Evolutionary conservation across 2,888 invertebrate species (phyloP).

Genomic region (Tetanocera ferruginea): DNA sequence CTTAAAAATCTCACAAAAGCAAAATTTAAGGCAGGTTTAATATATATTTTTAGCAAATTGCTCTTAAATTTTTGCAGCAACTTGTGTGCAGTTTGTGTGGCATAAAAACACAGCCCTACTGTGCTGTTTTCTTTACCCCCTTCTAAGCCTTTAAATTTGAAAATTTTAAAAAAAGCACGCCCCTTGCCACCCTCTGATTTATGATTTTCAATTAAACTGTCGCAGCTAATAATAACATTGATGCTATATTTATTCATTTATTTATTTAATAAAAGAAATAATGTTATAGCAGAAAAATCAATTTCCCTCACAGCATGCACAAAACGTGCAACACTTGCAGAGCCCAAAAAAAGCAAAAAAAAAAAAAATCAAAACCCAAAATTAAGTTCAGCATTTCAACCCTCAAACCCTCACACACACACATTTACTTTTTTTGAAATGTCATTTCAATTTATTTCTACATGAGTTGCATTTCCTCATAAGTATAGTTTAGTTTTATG

Average conservation of each 20-base stretch:
- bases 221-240: constrained; percentile 51
- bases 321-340: not conserved
- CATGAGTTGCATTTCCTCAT: constrained; percentile 24
- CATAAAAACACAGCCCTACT: no score
- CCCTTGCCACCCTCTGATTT: not conserved
- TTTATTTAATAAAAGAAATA: constrained; percentile 21
- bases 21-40: no score
- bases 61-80: no score
- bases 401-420: not conserved
- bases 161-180: not conserved
- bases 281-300: constrained; percentile 22
- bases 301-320: constrained; percentile 21
- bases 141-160: not conserved
- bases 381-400: not conserved
- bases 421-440: not conserved
- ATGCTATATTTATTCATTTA: constrained; percentile 6
- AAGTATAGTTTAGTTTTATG: not conserved
- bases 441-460: constrained; percentile 33
- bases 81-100: no score
- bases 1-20: no score
- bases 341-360: not conserved
- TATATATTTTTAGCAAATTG: no score
- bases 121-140: not conserved
- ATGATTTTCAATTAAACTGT: constrained; percentile 44
- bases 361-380: not conserved